Evolutionary conservation across 2,113 vertebrate species (phyloP).

Genomic region (Sinocyclocheilus rhinocerous): DNA sequence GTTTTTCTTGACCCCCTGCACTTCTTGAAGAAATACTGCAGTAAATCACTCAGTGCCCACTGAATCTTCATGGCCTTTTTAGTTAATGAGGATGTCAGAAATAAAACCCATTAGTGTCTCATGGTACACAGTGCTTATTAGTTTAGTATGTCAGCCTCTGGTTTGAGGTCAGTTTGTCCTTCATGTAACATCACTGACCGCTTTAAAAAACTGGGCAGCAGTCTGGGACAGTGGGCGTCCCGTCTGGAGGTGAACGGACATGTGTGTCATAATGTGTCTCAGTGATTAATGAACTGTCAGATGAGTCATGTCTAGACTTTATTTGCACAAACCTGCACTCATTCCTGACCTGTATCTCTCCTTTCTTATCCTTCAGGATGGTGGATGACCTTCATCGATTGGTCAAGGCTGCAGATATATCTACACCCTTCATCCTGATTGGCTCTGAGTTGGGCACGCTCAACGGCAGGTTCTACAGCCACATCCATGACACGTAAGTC

Average conservation of each 20-base stretch:
- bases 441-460: slow-evolving; percentile 79
- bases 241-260: background rate
- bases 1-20: background rate
- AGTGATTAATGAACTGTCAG: slow-evolving; percentile 35
- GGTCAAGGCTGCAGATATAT: slow-evolving; percentile 72
- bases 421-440: slow-evolving; percentile 77
- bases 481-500: slow-evolving; percentile 79
- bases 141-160: slow-evolving; percentile 5
- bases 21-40: background rate
- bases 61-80: slow-evolving; percentile 28
- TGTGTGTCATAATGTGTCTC: background rate
- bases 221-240: slow-evolving; percentile 24
- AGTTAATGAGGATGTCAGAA: slow-evolving; percentile 37
- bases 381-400: slow-evolving; percentile 81
- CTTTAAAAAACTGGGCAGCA: background rate
- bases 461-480: slow-evolving; percentile 79
- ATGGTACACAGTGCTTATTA: slow-evolving; percentile 38
- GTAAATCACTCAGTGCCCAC: background rate
- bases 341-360: background rate
- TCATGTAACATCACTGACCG: slow-evolving; percentile 24
- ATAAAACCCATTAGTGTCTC: slow-evolving; percentile 18
- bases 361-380: slow-evolving; percentile 71
- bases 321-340: background rate
- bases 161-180: slow-evolving; percentile 13
- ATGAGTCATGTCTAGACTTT: slow-evolving; percentile 12